phyloP scores from a whole-genome alignment of 2,113 vertebrate species.

The Gymnarchus niloticus region DNA sequence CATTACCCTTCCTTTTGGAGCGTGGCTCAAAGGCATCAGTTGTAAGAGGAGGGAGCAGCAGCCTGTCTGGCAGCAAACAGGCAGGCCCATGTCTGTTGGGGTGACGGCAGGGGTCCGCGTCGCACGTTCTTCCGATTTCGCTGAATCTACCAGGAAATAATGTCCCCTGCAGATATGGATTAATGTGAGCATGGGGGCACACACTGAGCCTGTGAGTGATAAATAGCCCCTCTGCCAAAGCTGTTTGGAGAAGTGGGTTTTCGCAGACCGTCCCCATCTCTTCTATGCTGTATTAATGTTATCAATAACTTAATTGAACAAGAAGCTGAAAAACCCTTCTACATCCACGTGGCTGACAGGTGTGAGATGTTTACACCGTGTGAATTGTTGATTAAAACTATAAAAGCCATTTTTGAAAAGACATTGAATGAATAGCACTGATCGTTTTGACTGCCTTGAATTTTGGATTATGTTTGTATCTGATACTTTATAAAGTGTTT shows the following conservation, averaged over 20 bases:
- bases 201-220: neutral
- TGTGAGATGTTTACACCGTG: neutral
- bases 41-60: neutral
- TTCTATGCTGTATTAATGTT: neutral
- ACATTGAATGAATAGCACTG: neutral
- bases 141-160: neutral
- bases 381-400: neutral
- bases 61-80: neutral
- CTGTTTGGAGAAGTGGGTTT: too few species aligned
- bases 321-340: neutral
- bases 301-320: conserved; percentile 22
- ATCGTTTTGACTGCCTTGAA: neutral
- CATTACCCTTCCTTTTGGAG: too few species aligned
- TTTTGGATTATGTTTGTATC: neutral
- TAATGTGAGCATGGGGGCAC: neutral
- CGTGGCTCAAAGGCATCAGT: neutral
- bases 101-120: too few species aligned
- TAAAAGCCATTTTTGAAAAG: neutral
- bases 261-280: too few species aligned
- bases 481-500: neutral
- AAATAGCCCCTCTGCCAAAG: neutral
- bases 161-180: conserved; percentile 3
- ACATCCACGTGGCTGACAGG: neutral
- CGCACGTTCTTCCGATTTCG: too few species aligned
- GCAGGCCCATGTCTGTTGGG: too few species aligned